phyloP scores from a whole-genome alignment of 1,140 invertebrate species.

The Babylonia areolata region DNA sequence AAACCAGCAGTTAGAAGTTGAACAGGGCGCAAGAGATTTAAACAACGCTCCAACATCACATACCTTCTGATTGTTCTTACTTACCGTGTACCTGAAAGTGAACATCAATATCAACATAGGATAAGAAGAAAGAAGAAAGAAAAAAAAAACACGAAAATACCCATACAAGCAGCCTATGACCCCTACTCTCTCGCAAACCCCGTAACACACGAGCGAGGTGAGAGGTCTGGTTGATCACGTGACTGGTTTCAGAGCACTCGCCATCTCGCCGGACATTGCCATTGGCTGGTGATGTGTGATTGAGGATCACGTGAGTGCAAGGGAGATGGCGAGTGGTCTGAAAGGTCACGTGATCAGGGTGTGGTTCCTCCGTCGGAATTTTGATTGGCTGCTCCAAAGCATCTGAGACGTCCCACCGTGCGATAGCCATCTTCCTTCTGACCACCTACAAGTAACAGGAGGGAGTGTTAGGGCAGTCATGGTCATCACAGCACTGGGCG shows the following conservation, averaged over 20 bases:
- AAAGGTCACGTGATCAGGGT: constrained; percentile 16
- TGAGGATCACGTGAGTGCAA: constrained; percentile 7
- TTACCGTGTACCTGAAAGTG: constrained; percentile 17
- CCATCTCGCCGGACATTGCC: constrained; percentile 37
- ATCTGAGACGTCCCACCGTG: constrained; percentile 39
- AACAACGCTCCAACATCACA: not conserved
- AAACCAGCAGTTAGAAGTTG: not conserved
- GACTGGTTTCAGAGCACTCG: constrained; percentile 37
- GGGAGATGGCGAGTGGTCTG: constrained; percentile 33
- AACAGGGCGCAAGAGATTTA: not conserved
- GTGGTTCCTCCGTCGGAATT: not conserved
- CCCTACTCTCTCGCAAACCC: not conserved
- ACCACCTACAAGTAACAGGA: constrained; percentile 45
- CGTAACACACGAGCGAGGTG: not conserved
- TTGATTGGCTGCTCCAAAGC: constrained; percentile 29
- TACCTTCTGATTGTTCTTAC: constrained; percentile 12
- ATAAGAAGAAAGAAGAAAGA: not conserved
- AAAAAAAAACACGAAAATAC: not conserved
- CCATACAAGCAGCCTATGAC: not conserved
- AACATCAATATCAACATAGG: not conserved
- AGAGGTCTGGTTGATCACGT: constrained; percentile 11
- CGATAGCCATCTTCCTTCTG: constrained; percentile 45
- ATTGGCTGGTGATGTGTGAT: constrained; percentile 20
- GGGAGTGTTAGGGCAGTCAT: not conserved
- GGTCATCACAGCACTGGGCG: not conserved